phyloP scores from a whole-genome alignment of 2,888 invertebrate species.

The Nymphalis c-album region DNA sequence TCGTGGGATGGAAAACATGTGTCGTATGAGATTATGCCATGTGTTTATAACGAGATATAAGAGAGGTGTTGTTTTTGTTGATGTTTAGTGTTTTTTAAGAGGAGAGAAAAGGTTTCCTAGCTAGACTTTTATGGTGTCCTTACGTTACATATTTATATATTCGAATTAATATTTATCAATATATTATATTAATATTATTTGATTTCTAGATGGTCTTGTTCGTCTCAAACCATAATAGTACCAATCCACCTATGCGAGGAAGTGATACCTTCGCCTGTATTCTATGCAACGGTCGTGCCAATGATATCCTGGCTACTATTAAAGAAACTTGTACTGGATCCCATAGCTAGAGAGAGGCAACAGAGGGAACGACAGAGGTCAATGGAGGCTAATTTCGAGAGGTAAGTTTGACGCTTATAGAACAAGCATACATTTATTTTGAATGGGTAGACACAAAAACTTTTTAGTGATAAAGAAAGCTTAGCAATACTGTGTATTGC shows the following conservation, averaged over 20 bases:
- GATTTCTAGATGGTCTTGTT: slow-evolving; percentile 86
- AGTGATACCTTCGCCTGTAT: slow-evolving; percentile 92
- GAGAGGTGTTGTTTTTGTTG: no score
- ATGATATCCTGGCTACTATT: slow-evolving; percentile 89
- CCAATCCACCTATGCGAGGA: slow-evolving; percentile 96
- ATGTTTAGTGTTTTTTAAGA: no score
- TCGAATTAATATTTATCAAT: neutral
- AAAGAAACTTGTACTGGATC: slow-evolving; percentile 92
- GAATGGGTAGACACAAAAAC: no score
- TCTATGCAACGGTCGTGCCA: slow-evolving; percentile 96
- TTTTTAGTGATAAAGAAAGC: no score
- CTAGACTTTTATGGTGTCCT: no score
- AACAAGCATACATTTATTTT: no score
- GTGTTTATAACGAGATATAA: no score
- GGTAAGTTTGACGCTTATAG: slow-evolving; percentile 54
- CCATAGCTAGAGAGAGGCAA: slow-evolving; percentile 88
- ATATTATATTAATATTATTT: neutral
- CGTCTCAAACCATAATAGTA: slow-evolving; percentile 92
- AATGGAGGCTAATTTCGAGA: slow-evolving; percentile 89
- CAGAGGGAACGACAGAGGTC: slow-evolving; percentile 90
- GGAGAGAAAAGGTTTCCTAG: no score
- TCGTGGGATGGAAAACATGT: no score
- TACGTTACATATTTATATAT: no score
- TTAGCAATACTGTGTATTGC: no score
- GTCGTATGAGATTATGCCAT: no score